Evolutionary conservation across 1,140 invertebrate genomes (phyloP), one percentile per base, ranked within the genome.

Genomic region (Brachionus plicatilis): DNA sequence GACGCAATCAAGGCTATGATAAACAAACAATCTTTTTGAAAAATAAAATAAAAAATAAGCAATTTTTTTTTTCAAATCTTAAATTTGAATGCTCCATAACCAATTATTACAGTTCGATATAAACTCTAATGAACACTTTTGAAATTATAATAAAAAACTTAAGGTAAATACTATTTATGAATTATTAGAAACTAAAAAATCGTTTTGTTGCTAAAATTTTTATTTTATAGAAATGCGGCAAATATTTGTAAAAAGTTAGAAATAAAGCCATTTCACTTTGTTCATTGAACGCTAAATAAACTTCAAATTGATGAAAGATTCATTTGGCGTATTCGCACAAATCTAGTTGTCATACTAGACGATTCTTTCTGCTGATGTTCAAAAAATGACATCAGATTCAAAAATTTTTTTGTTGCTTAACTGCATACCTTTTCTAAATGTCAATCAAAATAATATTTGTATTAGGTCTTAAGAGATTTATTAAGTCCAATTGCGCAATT

Each of bases 141-240:
- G 7, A 68, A 68, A 68, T 68, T 68, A 68, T 68, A 68, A 68
- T 33, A 68, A 68, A 68, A 68, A 68, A 33, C 24, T 68, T 68
- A 68, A 68, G 66, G 66, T 68, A 68, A 68, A 68, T 68, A 68
- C 66, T 68, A 33, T 41, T 68, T 68, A 68, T 68, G 27, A 68
- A 33, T 68, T 68, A 68, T 68, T 33, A 37, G 33, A 33, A 33
- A 68, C 33, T 14, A 68, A 41, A 66, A 66, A 12, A 6, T 66
- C 60, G 60, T 66, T 66, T 66, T 66, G 60, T 20, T 66, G 17
- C 60, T 66, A 66, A 66, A 53, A 7, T 53, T 66, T 66, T 66
- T 66, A 29, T 68, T 68, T 68, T 37, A 68, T 33, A 68, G 4
- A 41, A 68, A 68, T 29, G 33, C 33, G 27, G 66, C 66, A 68